Percentiles rank a stretch among this genome's conserved stretches.
Conservation (phyloP, 1,140 invertebrate species). For the Neodiprion virginianus region DNA sequence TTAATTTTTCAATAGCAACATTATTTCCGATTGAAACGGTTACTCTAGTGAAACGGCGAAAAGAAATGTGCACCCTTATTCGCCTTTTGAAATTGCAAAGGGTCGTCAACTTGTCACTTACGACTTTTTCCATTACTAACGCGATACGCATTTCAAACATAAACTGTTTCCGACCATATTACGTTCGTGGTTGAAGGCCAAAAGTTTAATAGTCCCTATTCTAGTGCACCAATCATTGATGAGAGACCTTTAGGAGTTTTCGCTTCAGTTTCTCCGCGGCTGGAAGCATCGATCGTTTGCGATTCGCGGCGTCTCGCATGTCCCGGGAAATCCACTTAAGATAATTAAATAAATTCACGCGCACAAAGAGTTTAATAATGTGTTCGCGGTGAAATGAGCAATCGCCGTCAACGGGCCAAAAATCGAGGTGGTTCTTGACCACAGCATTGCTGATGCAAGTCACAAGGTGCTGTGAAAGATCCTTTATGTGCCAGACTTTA, state of each 20-base stretch:
- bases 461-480: background rate
- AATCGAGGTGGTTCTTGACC: conserved; percentile 7
- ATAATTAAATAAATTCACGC: conserved; percentile 1
- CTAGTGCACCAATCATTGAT: background rate
- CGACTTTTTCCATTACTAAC: too few species aligned
- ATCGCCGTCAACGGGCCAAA: conserved; percentile 8
- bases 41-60: too few species aligned
- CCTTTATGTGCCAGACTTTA: too few species aligned
- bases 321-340: conserved; percentile 17
- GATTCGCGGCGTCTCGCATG: conserved; percentile 14
- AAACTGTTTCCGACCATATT: too few species aligned
- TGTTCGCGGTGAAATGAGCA: conserved; percentile 17
- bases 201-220: too few species aligned
- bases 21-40: too few species aligned
- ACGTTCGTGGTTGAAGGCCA: too few species aligned
- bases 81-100: too few species aligned
- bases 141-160: too few species aligned
- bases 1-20: too few species aligned
- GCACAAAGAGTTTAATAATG: conserved; percentile 12
- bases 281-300: background rate
- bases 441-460: conserved; percentile 8
- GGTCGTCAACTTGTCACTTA: too few species aligned
- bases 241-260: conserved; percentile 15
- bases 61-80: too few species aligned
- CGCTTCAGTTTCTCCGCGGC: conserved; percentile 16